phyloP scores from a whole-genome alignment of 2,797 vertebrate genomes.

The Spinibarbus caldwelli region DNA sequence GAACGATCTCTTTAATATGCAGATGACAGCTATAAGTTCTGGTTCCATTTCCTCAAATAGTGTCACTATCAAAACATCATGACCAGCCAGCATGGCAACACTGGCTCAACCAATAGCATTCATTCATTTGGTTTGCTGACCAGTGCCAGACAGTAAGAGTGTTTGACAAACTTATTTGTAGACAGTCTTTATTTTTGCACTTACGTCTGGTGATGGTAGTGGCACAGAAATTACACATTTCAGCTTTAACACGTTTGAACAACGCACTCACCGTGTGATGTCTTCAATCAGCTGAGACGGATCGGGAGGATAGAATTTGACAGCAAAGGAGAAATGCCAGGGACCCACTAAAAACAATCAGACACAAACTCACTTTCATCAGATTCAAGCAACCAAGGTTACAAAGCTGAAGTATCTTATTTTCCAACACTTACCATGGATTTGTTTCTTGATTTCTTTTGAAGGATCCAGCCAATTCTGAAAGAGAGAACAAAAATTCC shows the following conservation, averaged over 20 bases:
- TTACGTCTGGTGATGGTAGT: background rate
- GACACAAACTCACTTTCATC: slow-evolving; percentile 39
- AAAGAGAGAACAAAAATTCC: slow-evolving; percentile 44
- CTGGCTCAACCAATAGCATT: background rate
- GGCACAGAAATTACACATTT: slow-evolving; percentile 20
- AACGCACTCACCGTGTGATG: slow-evolving; percentile 90
- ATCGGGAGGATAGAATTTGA: slow-evolving; percentile 98
- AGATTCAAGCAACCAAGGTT: slow-evolving; percentile 1
- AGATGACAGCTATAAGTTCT: background rate
- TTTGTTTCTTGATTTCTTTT: slow-evolving; percentile 99
- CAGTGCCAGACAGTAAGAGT: background rate
- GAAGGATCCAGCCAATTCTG: slow-evolving; percentile 99
- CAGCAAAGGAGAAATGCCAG: slow-evolving; percentile 94
- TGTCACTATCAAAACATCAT: background rate
- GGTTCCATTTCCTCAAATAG: background rate
- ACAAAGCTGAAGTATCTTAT: background rate
- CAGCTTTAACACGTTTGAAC: slow-evolving; percentile 5
- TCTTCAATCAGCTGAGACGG: slow-evolving; percentile 96
- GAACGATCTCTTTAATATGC: background rate
- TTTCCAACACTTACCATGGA: slow-evolving; percentile 85
- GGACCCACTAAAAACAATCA: slow-evolving; percentile 80
- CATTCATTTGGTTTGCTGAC: background rate
- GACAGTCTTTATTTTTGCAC: slow-evolving; percentile 12
- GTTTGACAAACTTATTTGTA: background rate
- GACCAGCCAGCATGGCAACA: slow-evolving; percentile 2